Evolutionary conservation across 1,140 invertebrate species (phyloP).

Genomic region (Yoshiicerus persimilis): DNA sequence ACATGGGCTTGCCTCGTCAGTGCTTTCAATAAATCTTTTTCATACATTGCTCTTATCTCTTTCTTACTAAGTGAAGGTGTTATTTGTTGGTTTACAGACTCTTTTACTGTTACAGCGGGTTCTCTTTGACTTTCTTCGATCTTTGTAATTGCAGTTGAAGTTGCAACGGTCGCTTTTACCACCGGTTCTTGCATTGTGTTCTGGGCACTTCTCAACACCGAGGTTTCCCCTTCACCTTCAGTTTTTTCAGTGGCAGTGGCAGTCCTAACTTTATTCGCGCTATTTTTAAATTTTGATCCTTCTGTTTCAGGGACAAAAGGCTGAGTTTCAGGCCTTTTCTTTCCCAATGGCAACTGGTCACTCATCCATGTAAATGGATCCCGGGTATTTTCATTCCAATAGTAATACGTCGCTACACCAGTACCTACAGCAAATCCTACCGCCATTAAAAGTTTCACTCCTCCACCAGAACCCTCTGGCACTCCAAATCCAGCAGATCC

Average conservation of each 20-base stretch:
- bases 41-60: background rate
- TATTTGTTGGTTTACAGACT: background rate
- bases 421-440: background rate
- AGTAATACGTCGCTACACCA: background rate
- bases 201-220: background rate
- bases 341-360: constrained; percentile 11
- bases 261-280: background rate
- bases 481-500: too few relatives aligned
- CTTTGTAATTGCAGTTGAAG: background rate
- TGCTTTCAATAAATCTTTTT: constrained; percentile 34
- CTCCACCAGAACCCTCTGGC: background rate
- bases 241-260: background rate
- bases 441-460: background rate
- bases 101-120: background rate
- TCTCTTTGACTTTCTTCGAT: background rate
- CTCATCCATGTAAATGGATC: background rate
- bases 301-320: background rate
- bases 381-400: background rate
- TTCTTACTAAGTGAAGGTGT: background rate
- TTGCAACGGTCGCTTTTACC: background rate
- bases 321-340: background rate
- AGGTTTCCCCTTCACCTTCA: background rate
- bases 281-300: constrained; percentile 13
- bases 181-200: background rate
- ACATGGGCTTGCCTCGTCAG: constrained; percentile 35